Conservation (phyloP, 2,113 vertebrate genomes). For the Macrotis lagotis region DNA sequence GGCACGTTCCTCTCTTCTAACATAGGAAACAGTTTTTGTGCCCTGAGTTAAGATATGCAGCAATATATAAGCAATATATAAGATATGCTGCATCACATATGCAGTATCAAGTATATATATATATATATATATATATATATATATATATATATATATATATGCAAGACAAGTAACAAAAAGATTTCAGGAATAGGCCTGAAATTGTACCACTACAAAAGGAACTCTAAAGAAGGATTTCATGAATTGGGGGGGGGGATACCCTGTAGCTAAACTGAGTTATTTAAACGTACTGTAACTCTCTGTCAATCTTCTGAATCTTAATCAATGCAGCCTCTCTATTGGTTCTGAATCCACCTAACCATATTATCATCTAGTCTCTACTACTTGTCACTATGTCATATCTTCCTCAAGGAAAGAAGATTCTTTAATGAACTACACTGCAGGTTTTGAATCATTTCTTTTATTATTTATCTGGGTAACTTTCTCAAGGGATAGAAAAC, state of each 20-base stretch:
- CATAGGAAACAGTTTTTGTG: background rate
- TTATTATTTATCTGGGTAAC: background rate
- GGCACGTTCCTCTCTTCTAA: background rate
- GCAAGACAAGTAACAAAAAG: background rate
- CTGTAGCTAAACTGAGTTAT: background rate
- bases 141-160: background rate
- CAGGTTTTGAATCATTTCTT: background rate
- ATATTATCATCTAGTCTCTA: background rate
- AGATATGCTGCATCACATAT: no score
- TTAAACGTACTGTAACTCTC: background rate
- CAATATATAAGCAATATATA: no score
- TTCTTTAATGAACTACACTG: background rate
- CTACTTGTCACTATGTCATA: background rate
- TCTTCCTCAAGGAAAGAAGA: background rate
- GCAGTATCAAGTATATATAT: no score
- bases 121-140: no score
- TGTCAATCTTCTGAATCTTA: background rate
- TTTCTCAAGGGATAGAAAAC: background rate
- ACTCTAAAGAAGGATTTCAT: background rate
- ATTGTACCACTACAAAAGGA: background rate
- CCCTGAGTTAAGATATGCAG: background rate
- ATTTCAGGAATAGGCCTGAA: background rate
- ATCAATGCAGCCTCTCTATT: background rate
- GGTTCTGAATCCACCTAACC: background rate
- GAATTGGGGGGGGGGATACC: background rate